Evolutionary conservation across 2,797 vertebrate genomes (phyloP), one percentile per base, ranked within the genome.

Genomic region (Sebastes matsubarae): DNA sequence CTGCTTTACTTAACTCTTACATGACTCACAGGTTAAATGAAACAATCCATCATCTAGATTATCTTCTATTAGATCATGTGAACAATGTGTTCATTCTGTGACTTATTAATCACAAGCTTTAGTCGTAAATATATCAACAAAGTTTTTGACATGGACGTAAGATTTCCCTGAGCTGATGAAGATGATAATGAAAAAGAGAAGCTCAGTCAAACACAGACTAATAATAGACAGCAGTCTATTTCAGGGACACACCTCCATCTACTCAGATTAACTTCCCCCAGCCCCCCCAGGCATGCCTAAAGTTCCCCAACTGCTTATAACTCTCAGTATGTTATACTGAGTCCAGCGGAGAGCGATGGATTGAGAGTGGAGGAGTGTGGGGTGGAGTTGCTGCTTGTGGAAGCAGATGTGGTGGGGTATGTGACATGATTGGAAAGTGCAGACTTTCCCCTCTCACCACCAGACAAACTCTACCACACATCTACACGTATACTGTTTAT

Each of bases 201-300:
- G 80, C 67, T 58, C n/a, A 67, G 32, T 70, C 16, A 68, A 70
- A 63, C 10, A 46, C 30, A 55, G 27, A 61, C 66, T 85, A 88
- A 85, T 78, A 80, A 87, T 77, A 86, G 75, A 68, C 65, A 38
- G 68, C 10, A 30, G n/a, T 71, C 50, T 85, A 75, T 81, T 87
- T 88, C 14, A 20, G 75, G 34, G 69, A 50, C 63, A 82, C 30
- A 58, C 52, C 24, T 50, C 24, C 63, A 60, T 78, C 46, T 29
- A 32, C 74, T 58, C 57, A 72, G 63, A 71, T 77, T 75, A 64
- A 70, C 32, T 69, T 32, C 38, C 27, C 64, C 16, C 3, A 3
- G 42, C 0, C 14, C 61, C 42, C 57, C 27, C 14, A 4, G 27
- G 65, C 72, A 69, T 46, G 38, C 74, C 77, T 68, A 50, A 64